Base-by-base conservation (phyloP, 2,888 invertebrate genomes). In the Mesorhabditis sp. region DNA sequence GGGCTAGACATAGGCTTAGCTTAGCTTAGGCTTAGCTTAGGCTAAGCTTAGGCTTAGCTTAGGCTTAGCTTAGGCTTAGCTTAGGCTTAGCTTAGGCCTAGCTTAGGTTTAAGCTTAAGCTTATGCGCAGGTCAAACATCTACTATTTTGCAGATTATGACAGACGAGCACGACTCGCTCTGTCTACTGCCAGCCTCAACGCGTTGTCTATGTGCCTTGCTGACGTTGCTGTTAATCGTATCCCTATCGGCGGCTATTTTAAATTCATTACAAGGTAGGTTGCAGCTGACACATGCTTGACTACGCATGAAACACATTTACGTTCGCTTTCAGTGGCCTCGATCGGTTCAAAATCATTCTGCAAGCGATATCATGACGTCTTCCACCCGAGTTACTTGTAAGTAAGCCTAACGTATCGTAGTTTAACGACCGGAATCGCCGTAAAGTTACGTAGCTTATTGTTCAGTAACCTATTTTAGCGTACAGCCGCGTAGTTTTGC, bases 171-270 rank as follows among this genome's bases (percentile, higher is more conserved):
- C n/a, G 58, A 50, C n/a, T 50, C 58, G 7, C n/a, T 50, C 7
- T 50, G 58, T 50, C 58, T 50, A 13, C n/a, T 50, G n/a, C 58
- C 58, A n/a, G 7, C 58, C 7, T 50, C 58, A 50, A 50, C n/a
- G 58, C 58, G 58, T 50, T 50, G 58, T 50, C n/a, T 50, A n/a
- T 50, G 58, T n/a, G 58, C 58, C n/a, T 50, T 50, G 58, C n/a
- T 50, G 58, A 50, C 58, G 1, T n/a, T 50, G n/a, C 2, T 50
- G 7, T 50, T 50, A n/a, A 50, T 50, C 2, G 58, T 50, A 13
- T 50, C 58, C 7, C 58, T 50, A 13, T 10, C 10, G n/a, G 58
- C 58, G 7, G 58, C 58, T 10, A 50, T 50, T 13, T 50, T 50
- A 10, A 50, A 50, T 50, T 50, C 58, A n/a, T 50, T 50, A 50